phyloP scores from a whole-genome alignment of 1,140 invertebrate genomes.

The Lucilia sericata region DNA sequence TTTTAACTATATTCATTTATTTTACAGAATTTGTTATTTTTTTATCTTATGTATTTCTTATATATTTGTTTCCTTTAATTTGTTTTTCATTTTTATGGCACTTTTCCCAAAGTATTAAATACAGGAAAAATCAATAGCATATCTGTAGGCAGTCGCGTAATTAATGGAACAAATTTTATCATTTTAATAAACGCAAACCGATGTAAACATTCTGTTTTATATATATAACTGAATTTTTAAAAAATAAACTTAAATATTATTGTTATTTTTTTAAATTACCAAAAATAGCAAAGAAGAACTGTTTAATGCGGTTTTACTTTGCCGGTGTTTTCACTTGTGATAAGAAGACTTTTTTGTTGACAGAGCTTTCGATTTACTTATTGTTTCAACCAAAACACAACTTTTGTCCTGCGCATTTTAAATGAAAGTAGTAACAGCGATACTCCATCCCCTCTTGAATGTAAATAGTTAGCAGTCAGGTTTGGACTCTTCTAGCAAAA shows the following conservation, averaged over 20 bases:
- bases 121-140: constrained; percentile 9
- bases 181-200: neutral
- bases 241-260: neutral
- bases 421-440: neutral
- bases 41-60: no score
- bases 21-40: no score
- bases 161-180: neutral
- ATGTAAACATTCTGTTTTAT: neutral
- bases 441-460: neutral
- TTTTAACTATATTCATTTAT: no score
- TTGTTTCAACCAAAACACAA: neutral
- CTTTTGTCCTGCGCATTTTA: neutral
- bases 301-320: neutral
- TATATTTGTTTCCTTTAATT: no score
- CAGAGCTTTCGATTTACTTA: neutral
- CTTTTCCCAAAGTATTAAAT: no score
- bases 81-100: no score
- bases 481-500: neutral
- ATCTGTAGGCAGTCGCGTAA: neutral
- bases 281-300: neutral
- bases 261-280: neutral
- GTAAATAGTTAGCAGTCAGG: neutral
- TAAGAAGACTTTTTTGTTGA: neutral
- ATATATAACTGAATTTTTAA: no score
- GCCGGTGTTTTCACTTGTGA: neutral